Percentiles rank a stretch among this genome's conserved stretches.
phyloP scores from a whole-genome alignment of 2,888 invertebrate species.

The Coelogynopora nodosa region DNA sequence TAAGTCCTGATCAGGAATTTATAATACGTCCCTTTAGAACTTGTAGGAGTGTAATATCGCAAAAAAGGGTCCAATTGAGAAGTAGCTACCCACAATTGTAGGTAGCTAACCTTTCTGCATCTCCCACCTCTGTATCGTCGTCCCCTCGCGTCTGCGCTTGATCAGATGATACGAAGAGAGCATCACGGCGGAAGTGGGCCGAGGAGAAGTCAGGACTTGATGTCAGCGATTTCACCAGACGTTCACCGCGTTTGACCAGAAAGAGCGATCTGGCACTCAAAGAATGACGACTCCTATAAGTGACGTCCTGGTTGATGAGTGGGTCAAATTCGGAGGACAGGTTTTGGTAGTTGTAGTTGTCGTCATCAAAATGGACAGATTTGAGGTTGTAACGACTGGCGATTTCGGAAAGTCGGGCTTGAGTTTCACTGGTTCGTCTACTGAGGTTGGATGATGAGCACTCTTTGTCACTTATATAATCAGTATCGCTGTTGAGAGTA shows the following conservation, averaged over 20 bases:
- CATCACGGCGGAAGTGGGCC: not conserved
- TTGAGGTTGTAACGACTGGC: not conserved
- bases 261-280: not conserved
- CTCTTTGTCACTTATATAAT: too few relatives aligned
- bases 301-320: not conserved
- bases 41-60: too few relatives aligned
- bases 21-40: too few relatives aligned
- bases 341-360: not conserved
- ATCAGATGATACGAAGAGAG: too few relatives aligned
- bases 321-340: not conserved
- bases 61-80: too few relatives aligned
- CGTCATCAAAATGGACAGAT: not conserved
- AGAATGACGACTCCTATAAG: too few relatives aligned
- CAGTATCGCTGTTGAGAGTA: too few relatives aligned
- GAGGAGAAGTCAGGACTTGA: not conserved
- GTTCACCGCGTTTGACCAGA: not conserved
- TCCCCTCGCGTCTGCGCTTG: too few relatives aligned
- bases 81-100: too few relatives aligned
- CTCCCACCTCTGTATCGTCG: too few relatives aligned
- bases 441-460: not conserved
- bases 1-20: too few relatives aligned
- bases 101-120: too few relatives aligned
- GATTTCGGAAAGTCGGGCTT: not conserved
- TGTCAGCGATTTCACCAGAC: not conserved
- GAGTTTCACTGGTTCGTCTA: not conserved